phyloP scores from a whole-genome alignment of 2,113 vertebrate genomes.

The Heterocephalus glaber region DNA sequence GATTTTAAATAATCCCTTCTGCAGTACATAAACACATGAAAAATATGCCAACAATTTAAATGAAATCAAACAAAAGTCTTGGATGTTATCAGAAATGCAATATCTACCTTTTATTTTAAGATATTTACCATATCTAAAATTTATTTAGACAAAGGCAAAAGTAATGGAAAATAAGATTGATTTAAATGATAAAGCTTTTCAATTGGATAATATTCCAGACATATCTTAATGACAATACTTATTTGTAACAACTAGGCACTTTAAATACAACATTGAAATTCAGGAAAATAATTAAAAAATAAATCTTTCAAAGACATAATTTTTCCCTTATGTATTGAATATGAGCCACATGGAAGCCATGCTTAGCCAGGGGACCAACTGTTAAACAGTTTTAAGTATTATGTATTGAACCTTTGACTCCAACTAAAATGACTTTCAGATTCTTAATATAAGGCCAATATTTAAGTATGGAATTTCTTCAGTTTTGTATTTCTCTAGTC shows the following conservation, averaged over 20 bases:
- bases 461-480: neutral
- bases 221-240: neutral
- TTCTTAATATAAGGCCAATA: neutral
- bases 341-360: neutral
- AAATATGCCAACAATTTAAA: neutral
- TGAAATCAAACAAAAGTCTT: neutral
- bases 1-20: slow-evolving; percentile 31
- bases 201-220: neutral
- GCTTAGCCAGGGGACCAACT: neutral
- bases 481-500: neutral
- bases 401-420: neutral
- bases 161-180: neutral
- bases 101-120: neutral
- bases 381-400: slow-evolving; percentile 25
- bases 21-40: neutral
- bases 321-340: neutral
- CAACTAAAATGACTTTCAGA: neutral
- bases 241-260: neutral
- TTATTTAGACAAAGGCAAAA: neutral
- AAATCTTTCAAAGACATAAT: neutral
- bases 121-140: neutral
- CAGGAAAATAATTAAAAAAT: neutral
- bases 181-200: neutral
- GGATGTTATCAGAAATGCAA: neutral
- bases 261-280: neutral